These are phyloP conservation scores for Drosophila melanosoma DNA, from an alignment of 2,888 invertebrate genomes.

Conservation along the genomic window DNA sequence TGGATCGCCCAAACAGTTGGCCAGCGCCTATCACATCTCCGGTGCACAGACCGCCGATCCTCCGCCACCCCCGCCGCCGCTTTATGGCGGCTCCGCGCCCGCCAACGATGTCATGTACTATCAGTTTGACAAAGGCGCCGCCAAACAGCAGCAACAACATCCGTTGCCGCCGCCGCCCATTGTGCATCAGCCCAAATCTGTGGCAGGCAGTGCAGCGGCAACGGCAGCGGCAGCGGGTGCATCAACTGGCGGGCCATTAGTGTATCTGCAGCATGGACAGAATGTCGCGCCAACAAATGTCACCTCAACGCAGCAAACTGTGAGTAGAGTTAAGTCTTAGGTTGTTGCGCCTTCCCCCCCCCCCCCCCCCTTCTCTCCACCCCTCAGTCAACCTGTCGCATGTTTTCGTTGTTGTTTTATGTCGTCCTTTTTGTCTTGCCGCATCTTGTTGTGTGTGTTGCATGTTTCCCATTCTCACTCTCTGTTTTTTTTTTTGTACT, in stretches of 20 bases:
- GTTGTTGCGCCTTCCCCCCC: constrained; percentile 23
- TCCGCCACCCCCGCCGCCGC: constrained; percentile 80
- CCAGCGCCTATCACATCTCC: constrained; percentile 83
- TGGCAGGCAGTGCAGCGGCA: constrained; percentile 23
- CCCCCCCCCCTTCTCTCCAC: not conserved
- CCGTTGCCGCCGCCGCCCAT: constrained; percentile 64
- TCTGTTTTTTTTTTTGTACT: constrained; percentile 16
- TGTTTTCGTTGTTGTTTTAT: constrained; percentile 55
- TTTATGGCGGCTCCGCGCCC: constrained; percentile 81
- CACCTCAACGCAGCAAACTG: constrained; percentile 80
- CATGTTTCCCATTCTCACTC: constrained; percentile 31
- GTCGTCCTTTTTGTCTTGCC: constrained; percentile 38
- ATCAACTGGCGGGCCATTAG: constrained; percentile 68
- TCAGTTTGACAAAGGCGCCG: constrained; percentile 83
- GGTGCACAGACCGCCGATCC: constrained; percentile 84
- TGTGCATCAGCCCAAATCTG: constrained; percentile 76
- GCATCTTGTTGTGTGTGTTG: constrained; percentile 49
- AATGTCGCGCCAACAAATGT: constrained; percentile 71
- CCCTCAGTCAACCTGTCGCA: constrained; percentile 63
- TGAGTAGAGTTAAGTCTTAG: constrained; percentile 74
- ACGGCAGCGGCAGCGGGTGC: constrained; percentile 13
- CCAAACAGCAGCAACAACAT: constrained; percentile 31
- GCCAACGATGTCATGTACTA: constrained; percentile 84
- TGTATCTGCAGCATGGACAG: constrained; percentile 81
- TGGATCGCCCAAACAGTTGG: constrained; percentile 64